Evolutionary conservation across 2,797 vertebrate species (phyloP), one percentile per base, ranked within the genome.

Genomic region (Sphenodon punctatus): DNA sequence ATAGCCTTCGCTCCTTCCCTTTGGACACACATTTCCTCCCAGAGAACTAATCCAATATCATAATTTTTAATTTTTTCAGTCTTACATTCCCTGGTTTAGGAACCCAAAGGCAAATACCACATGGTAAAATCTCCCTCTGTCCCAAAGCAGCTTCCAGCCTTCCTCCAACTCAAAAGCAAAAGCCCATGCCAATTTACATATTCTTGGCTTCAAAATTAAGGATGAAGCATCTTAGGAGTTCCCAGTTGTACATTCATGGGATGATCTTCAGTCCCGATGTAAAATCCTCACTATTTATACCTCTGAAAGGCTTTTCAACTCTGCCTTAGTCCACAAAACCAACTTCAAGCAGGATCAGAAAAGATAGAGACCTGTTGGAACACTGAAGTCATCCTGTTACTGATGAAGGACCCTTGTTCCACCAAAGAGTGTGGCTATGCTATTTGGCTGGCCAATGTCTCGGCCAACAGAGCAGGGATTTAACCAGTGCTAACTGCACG

Each of bases 351-450:
- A 66, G 61, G 30, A 30, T 10, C 19, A 27, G 27, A 45, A 45
- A 8, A 1, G 8, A 8, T 36, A 34, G 39, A 81, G 23, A 53
- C 6, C 10, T 34, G 56, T 17, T n/a, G 67, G n/a, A n/a, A 46
- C 70, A 48, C 8, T 5, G 20, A 32, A 36, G 16, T 20, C 0
- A 0, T 14, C 19, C 34, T 17, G 0, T 0, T 17, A 4, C 6
- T 0, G 0, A 22, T 25, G 41, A 68, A 41, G 22, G 39, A 10
- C 25, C 23, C n/a, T n/a, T n/a, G n/a, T n/a, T n/a, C n/a, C n/a
- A n/a, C n/a, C n/a, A n/a, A n/a, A n/a, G n/a, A n/a, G n/a, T n/a
- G n/a, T n/a, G n/a, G n/a, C n/a, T n/a, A n/a, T n/a, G n/a, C n/a
- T n/a, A n/a, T n/a, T n/a, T n/a, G n/a, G n/a, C n/a, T n/a, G n/a